A percentile compares a stretch with the other conserved stretches of the same genome.
These are phyloP conservation scores for Drosophila ambigua DNA, from an alignment of 1,140 invertebrate genomes.

Conservation along the genomic window DNA sequence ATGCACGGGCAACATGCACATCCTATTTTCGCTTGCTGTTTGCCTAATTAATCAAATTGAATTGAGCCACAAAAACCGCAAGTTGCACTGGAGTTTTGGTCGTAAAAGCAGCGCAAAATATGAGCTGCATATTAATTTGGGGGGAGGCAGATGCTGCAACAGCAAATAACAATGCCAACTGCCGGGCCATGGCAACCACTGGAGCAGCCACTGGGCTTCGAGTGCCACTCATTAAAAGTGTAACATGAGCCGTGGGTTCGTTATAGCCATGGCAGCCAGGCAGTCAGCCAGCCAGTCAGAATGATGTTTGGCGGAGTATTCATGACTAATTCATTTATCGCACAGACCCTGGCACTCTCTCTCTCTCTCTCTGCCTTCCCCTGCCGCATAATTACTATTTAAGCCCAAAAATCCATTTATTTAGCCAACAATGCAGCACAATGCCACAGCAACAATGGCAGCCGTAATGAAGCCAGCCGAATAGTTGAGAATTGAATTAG, in stretches of 20 bases:
- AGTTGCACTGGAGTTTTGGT: slow-evolving; percentile 38
- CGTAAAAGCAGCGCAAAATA: slow-evolving; percentile 28
- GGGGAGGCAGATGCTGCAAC: slow-evolving; percentile 9
- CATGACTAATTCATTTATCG: slow-evolving; percentile 77
- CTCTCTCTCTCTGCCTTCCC: neutral
- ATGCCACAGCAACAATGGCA: slow-evolving; percentile 39
- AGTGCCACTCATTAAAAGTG: slow-evolving; percentile 75
- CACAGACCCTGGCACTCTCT: slow-evolving; percentile 30
- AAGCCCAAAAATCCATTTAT: slow-evolving; percentile 72
- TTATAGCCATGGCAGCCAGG: neutral
- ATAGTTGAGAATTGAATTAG: slow-evolving; percentile 32
- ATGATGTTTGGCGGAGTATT: slow-evolving; percentile 35
- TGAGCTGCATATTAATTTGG: slow-evolving; percentile 56
- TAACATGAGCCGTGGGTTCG: slow-evolving; percentile 52
- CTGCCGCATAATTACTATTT: slow-evolving; percentile 33
- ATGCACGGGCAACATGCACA: too few species aligned
- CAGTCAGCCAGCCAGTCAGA: too few species aligned
- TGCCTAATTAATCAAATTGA: slow-evolving; percentile 63
- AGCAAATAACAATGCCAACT: slow-evolving; percentile 13
- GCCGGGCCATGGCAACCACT: slow-evolving; percentile 23
- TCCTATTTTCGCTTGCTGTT: slow-evolving; percentile 23
- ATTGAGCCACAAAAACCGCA: slow-evolving; percentile 53
- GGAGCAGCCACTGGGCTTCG: slow-evolving; percentile 42
- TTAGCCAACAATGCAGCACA: slow-evolving; percentile 73
- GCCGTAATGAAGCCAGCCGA: slow-evolving; percentile 41